Percentiles rank a stretch among this genome's conserved stretches.
Evolutionary conservation across 2,888 invertebrate genomes (phyloP).

Genomic region (Syrista parreyssii): DNA sequence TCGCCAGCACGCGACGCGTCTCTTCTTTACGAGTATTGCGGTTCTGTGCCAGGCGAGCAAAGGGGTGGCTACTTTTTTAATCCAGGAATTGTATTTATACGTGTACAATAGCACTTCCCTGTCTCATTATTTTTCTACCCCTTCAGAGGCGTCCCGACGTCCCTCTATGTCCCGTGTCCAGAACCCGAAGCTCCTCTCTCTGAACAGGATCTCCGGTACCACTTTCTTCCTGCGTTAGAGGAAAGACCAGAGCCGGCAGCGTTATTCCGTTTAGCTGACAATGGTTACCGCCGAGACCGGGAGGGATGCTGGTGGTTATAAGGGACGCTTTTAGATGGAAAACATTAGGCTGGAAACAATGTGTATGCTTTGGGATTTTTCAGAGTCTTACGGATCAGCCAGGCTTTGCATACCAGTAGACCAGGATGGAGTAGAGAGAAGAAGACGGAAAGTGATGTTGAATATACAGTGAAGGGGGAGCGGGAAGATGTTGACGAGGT

Average conservation of each 20-base stretch:
- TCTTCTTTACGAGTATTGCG: slow-evolving; percentile 45
- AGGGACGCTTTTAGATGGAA: not conserved
- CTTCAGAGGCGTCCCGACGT: not conserved
- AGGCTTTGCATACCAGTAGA: not conserved
- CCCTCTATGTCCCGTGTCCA: not conserved
- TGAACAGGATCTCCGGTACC: not conserved
- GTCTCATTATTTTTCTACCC: slow-evolving; percentile 35
- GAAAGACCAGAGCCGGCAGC: not conserved
- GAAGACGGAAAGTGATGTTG: not conserved
- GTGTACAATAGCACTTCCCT: slow-evolving; percentile 38
- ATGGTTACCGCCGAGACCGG: not conserved
- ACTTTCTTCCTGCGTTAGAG: not conserved
- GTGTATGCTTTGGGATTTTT: not conserved
- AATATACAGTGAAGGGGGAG: not conserved
- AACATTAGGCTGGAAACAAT: not conserved
- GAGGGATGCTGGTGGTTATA: not conserved
- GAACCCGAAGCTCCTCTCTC: not conserved
- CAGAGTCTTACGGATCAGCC: not conserved
- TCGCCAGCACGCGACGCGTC: slow-evolving; percentile 23
- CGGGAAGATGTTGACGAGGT: not conserved
- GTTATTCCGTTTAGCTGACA: not conserved
- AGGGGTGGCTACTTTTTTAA: slow-evolving; percentile 35
- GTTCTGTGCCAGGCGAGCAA: slow-evolving; percentile 21
- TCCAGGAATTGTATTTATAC: slow-evolving; percentile 44
- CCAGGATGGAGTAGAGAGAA: not conserved